phyloP scores from a whole-genome alignment of 1,140 invertebrate species.

The Zaprionus gabonicus region DNA sequence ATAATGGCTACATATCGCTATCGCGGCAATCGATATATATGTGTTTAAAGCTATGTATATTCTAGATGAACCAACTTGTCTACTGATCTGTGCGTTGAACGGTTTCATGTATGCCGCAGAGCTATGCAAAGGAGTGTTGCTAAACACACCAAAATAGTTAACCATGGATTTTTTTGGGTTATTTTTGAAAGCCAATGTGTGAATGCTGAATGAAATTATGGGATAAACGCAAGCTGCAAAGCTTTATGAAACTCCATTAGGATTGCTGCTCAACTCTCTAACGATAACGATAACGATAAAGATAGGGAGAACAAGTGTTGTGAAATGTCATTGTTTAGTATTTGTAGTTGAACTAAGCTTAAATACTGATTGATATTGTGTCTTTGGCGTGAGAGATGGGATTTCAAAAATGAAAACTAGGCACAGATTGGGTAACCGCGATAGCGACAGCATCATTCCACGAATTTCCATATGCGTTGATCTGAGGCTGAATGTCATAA shows the following conservation, averaged over 20 bases:
- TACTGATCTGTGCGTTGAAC: constrained; percentile 74
- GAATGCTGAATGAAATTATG: constrained; percentile 60
- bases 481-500: constrained; percentile 31
- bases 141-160: constrained; percentile 25
- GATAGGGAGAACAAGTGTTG: constrained; percentile 37
- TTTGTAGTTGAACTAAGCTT: constrained; percentile 46
- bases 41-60: constrained; percentile 18
- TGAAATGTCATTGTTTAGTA: constrained; percentile 60
- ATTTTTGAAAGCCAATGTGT: constrained; percentile 62
- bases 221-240: constrained; percentile 57
- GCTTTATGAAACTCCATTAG: constrained; percentile 54
- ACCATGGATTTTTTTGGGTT: constrained; percentile 44
- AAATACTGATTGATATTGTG: constrained; percentile 29
- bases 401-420: constrained; percentile 71
- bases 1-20: constrained; percentile 77
- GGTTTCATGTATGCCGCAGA: constrained; percentile 58
- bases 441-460: constrained; percentile 85
- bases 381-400: constrained; percentile 43
- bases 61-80: constrained; percentile 58
- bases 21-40: constrained; percentile 67
- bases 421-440: constrained; percentile 85
- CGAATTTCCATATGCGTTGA: constrained; percentile 79
- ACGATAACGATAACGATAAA: constrained; percentile 21
- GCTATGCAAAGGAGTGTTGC: constrained; percentile 22
- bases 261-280: constrained; percentile 21